A percentile compares a stretch with the other conserved stretches of the same genome.
phyloP scores from a whole-genome alignment of 2,113 vertebrate species.

The Albula glossodonta region DNA sequence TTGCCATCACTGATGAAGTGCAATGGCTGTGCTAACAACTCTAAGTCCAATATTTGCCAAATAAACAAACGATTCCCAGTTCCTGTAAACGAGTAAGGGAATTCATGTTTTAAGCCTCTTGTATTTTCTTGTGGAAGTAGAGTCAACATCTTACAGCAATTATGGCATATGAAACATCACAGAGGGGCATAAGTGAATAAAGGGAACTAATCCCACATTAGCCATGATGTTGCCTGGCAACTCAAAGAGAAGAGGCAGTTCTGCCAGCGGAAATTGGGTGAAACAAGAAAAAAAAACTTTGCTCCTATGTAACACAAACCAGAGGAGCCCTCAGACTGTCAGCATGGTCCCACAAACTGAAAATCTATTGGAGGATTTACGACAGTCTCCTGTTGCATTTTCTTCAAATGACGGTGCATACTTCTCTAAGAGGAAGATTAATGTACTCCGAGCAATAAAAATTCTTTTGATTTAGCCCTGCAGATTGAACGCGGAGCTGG shows the following conservation, averaged over 20 bases:
- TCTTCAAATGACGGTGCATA: constrained; percentile 14
- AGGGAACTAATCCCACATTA: constrained; percentile 11
- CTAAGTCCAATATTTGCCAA: constrained; percentile 28
- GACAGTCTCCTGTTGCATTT: constrained; percentile 15
- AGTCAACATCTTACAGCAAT: constrained; percentile 44
- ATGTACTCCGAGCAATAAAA: not conserved
- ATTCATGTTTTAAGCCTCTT: constrained; percentile 17
- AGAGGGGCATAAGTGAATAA: constrained; percentile 14
- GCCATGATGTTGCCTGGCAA: constrained; percentile 30
- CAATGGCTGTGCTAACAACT: constrained; percentile 20
- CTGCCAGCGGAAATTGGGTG: constrained; percentile 18
- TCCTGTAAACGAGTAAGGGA: constrained; percentile 26
- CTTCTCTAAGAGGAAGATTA: not conserved
- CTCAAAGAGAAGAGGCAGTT: constrained; percentile 19
- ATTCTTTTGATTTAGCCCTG: not conserved
- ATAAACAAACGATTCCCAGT: constrained; percentile 21
- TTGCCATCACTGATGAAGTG: constrained; percentile 3
- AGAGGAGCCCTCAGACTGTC: not conserved
- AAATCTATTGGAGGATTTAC: constrained; percentile 19
- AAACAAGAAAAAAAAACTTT: constrained; percentile 1
- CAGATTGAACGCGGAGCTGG: too few species aligned
- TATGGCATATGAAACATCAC: constrained; percentile 31
- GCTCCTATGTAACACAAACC: constrained; percentile 12
- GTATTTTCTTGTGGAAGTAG: constrained; percentile 5
- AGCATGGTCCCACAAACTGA: not conserved